Evolutionary conservation across 2,888 invertebrate genomes (phyloP), one percentile per base, ranked within the genome.

Genomic region (Erebia palarica): DNA sequence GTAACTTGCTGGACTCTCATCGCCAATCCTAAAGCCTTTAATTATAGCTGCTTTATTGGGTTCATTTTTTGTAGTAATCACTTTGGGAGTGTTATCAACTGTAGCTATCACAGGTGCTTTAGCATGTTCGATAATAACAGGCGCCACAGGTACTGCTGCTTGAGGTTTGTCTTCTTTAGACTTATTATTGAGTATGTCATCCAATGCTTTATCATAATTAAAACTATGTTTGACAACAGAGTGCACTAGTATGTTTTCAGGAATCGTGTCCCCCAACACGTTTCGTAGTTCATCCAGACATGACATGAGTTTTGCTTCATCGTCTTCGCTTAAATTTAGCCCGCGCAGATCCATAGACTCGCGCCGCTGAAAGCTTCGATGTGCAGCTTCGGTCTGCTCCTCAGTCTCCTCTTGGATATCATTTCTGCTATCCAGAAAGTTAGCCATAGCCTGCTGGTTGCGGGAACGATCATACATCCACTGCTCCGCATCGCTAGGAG

Each of bases 381-480:
- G 73, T 79, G 79, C 71, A 79, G 80, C 77, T 70, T 86, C 78
- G 18, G 78, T 80, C 18, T 93, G 94, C 14, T 94, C 95, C 66
- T 94, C 95, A 1, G 92, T 88, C 74, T 95, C 95, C 77, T 96
- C 96, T 79, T 95, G 95, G 81, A 96, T 97, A 84, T 97, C 96
- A 67, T 95, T 96, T 78, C 96, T 95, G 73, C 95, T 95, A 73
- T 96, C 96, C 65, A 98, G 92, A 83, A 96, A 98, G 13, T 96
- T 94, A 14, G 96, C 95, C 83, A 98, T 96, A 77, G 95, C 96
- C 73, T 95, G 95, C 79, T 95, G 95, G 68, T 95, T 95, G 55
- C 95, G 94, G 75, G 95, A 96, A 60, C 98, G 94, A 83, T 98
- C 97, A 84, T 96, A 98, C 83, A 98, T 94, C 93, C 97, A 98